Base-by-base conservation (phyloP, 2,888 invertebrate genomes). In the Gandaritis pyraliata region DNA sequence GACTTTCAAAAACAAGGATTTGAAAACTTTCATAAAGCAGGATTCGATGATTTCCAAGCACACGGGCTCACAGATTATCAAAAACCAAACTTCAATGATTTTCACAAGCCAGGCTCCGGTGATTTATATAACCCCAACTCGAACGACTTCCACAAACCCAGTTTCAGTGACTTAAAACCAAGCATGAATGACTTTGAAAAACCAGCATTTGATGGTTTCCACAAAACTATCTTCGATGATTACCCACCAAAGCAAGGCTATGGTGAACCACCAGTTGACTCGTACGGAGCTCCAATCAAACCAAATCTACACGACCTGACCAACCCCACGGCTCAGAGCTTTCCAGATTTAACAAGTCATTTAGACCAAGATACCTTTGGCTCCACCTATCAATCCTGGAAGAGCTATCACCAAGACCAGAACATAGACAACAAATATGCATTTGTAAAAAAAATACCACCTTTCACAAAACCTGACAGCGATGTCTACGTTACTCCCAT, bases 211-310 rank as follows among this genome's bases (percentile, higher is more conserved):
- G 52, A 61, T 23, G 74, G 78, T 10, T 75, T 74, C n/a, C 71
- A 72, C 41, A 61, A 70, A 7, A 13, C 36, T 29, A 16, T 15
- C 10, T 45, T 45, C 33, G 41, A 49, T 12, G 50, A 54, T 18
- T 46, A 43, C n/a, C 43, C 50, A 16, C 59, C 69, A 16, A 77
- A 77, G 51, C 68, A 71, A 12, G 71, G 65, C 23, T 80, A 83
- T 33, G 82, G 72, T 0, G 86, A 88, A 54, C 84, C 85, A 2
- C 84, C 85, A 1, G 74, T 81, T 0, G 85, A 89, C 58, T 86
- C 86, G 0, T 88, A 88, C 15, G 85, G 86, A 8, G 74, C 75
- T 12, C 84, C 86, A 0, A 64, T 83, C 8, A 78, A 77, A 62
- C 33, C 71, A 5, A 71, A 66, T 10, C 50, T 72, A 5, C 69